Evolutionary conservation across 1,140 invertebrate species (phyloP).

Genomic region (Dufourea novaeangliae): DNA sequence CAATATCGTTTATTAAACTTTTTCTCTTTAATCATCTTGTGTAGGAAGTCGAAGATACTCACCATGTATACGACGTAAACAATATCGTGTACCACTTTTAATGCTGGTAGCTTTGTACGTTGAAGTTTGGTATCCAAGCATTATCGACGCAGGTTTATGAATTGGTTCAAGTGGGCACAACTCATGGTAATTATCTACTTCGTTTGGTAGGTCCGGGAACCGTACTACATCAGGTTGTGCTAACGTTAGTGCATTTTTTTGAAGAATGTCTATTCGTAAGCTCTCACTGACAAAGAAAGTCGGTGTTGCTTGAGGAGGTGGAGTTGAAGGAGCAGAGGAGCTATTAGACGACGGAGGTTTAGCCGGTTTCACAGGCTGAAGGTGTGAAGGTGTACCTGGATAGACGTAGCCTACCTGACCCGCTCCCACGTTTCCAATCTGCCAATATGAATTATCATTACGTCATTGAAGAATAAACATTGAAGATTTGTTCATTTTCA

Average conservation of each 20-base stretch:
- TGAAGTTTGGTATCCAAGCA: conserved; percentile 90
- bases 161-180: conserved; percentile 91
- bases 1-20: neutral
- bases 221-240: conserved; percentile 86
- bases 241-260: conserved; percentile 88
- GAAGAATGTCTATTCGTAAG: conserved; percentile 88
- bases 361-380: conserved; percentile 80
- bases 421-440: conserved; percentile 72
- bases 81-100: conserved; percentile 93
- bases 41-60: conserved; percentile 64
- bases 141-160: conserved; percentile 84
- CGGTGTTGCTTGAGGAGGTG: conserved; percentile 74
- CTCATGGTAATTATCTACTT: conserved; percentile 95
- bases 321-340: conserved; percentile 81
- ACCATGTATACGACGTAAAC: conserved; percentile 94
- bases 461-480: neutral
- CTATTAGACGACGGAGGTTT: conserved; percentile 79
- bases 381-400: conserved; percentile 86
- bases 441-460: neutral
- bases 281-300: conserved; percentile 90
- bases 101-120: conserved; percentile 95
- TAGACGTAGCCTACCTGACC: conserved; percentile 82
- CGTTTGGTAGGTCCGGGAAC: conserved; percentile 89
- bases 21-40: neutral
- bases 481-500: neutral